Evolutionary conservation across 2,113 vertebrate genomes (phyloP).

Genomic region (Larimichthys crocea): DNA sequence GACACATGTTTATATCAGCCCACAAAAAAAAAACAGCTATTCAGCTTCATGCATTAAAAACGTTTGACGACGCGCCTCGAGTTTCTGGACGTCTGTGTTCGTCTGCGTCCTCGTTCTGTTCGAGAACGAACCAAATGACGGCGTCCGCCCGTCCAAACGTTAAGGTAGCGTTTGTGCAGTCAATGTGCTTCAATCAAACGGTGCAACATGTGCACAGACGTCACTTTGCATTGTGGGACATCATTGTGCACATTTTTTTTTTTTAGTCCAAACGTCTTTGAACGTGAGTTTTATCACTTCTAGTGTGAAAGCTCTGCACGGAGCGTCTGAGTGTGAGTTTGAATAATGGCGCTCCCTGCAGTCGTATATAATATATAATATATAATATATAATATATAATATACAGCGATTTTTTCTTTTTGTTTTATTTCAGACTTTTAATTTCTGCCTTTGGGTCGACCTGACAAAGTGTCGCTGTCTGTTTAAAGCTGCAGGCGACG

Average conservation of each 20-base stretch:
- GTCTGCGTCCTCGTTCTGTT: not conserved
- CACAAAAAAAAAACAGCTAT: conserved; percentile 3
- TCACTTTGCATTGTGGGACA: not conserved
- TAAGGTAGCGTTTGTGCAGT: too few relatives aligned
- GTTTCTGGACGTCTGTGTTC: not conserved
- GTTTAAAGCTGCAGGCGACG: too few relatives aligned
- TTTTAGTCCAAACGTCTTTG: not conserved
- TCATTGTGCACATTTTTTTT: not conserved
- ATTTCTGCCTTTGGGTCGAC: not conserved
- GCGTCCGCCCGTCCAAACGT: not conserved
- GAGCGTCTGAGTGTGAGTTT: too few relatives aligned
- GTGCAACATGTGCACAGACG: too few relatives aligned
- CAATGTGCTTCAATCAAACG: too few relatives aligned
- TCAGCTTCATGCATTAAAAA: not conserved
- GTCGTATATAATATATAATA: too few relatives aligned
- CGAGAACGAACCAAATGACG: not conserved
- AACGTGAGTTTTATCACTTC: not conserved
- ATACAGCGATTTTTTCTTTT: too few relatives aligned
- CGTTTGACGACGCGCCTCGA: not conserved
- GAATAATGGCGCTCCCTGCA: too few relatives aligned
- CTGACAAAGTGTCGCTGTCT: not conserved
- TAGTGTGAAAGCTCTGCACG: too few relatives aligned
- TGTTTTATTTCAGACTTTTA: not conserved
- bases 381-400: too few relatives aligned
- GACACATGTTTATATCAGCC: conserved; percentile 28